Evolutionary conservation across 23 tunicate species (phyloP).

Genomic region (Ciona savignyi): DNA sequence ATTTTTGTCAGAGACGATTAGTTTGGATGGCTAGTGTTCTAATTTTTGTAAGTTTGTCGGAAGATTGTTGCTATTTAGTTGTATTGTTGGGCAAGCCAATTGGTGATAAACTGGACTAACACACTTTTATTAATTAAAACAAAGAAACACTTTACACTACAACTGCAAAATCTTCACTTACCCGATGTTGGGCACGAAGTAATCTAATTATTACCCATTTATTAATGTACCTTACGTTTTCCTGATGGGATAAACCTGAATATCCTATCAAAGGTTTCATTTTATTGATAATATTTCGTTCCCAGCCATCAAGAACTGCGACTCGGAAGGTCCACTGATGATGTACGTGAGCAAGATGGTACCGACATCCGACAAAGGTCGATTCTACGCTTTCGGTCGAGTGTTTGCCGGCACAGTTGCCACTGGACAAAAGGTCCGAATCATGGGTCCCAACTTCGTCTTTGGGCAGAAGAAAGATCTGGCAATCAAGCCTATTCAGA

Average conservation of each 20-base stretch:
- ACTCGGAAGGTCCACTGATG: conserved; percentile 80
- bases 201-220: background rate
- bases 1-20: no score
- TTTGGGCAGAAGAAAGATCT: conserved; percentile 94
- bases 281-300: background rate
- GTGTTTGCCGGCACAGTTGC: conserved; percentile 95
- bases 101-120: no score
- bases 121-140: background rate
- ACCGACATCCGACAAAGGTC: conserved; percentile 96
- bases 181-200: no score
- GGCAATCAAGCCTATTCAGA: conserved; percentile 86
- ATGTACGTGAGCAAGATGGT: conserved; percentile 99
- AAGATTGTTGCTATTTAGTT: no score
- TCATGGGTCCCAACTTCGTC: conserved; percentile 91
- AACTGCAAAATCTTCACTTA: no score
- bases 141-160: background rate
- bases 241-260: background rate
- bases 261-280: background rate
- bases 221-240: background rate
- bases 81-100: no score
- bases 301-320: conserved; percentile 77
- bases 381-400: conserved; percentile 98
- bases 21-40: no score
- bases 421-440: conserved; percentile 96
- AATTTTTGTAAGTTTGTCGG: no score